Base-by-base conservation (phyloP, 2,888 invertebrate species). In the Atherix ibis region DNA sequence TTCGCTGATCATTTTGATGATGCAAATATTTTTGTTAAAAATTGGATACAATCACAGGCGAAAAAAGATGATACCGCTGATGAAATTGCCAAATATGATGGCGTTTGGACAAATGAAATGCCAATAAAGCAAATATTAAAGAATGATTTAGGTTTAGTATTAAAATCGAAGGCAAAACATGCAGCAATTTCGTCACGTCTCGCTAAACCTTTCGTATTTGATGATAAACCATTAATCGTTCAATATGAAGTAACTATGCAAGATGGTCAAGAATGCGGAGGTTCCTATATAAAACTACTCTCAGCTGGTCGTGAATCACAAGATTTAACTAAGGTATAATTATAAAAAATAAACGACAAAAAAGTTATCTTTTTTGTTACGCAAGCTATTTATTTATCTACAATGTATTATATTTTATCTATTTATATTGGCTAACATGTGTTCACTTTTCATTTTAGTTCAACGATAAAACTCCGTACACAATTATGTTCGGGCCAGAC, bases 401-500 rank as follows among this genome's bases (percentile, higher is more conserved):
- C n/a, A n/a, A n/a, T n/a, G n/a, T n/a, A n/a, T n/a, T n/a, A n/a
- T n/a, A n/a, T n/a, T n/a, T n/a, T n/a, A n/a, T n/a, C n/a, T n/a
- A n/a, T n/a, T n/a, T n/a, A n/a, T n/a, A n/a, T n/a, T n/a, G n/a
- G n/a, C n/a, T n/a, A n/a, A n/a, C n/a, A n/a, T n/a, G n/a, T n/a
- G n/a, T 27, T 34, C 28, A 36, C 14, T 17, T 16, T 31, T 32
- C 10, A n/a, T 43, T 45, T 17, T 48, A 61, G 51, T 92, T 97
- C 64, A 72, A 84, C 58, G 97, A 98, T 64, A 92, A 91, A 64
- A 92, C 95, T 1, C 82, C 92, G 0, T 99, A 97, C 65, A 87
- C 92, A 3, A 89, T 99, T 51, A 98, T 99, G 98, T 99, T 98
- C 65, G 98, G 98, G 0, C 97, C 97, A 6, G 98, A 98, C 68